Conservation (phyloP, 2,888 invertebrate species). For the Lissonota sp. region DNA sequence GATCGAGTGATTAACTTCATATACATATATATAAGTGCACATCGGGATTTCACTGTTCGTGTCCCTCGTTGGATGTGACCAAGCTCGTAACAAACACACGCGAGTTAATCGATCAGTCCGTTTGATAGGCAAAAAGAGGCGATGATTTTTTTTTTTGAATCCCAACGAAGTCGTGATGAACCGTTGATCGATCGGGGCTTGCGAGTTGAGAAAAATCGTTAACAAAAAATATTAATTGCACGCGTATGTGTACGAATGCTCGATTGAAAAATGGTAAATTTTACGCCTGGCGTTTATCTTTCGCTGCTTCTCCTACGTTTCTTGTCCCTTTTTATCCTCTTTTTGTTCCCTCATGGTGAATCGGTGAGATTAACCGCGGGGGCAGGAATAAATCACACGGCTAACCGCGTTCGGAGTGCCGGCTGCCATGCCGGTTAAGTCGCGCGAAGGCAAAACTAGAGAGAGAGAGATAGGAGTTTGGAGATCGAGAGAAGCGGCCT, state of each 20-base stretch:
- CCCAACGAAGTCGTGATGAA: neutral
- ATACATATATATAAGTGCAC: conserved; percentile 12
- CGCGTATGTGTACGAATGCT: conserved; percentile 14
- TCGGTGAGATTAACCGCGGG: conserved; percentile 66
- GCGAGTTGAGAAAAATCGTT: conserved; percentile 13
- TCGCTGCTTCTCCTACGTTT: conserved; percentile 18
- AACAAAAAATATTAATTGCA: conserved; percentile 22
- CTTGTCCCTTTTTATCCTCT: conserved; percentile 32
- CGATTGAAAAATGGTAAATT: conserved; percentile 51
- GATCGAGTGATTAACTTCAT: conserved; percentile 25
- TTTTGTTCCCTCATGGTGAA: conserved; percentile 56
- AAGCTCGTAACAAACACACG: conserved; percentile 14
- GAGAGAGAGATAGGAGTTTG: conserved; percentile 51
- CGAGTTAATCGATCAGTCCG: conserved; percentile 49
- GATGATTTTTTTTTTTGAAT: conserved; percentile 16
- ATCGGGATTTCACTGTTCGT: conserved; percentile 25
- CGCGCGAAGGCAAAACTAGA: conserved; percentile 43
- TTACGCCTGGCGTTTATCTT: conserved; percentile 52
- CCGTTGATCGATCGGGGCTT: neutral
- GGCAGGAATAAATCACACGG: conserved; percentile 67
- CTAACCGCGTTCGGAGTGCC: conserved; percentile 66
- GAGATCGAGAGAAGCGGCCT: conserved; percentile 57
- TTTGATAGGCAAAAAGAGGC: conserved; percentile 45
- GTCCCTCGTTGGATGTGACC: conserved; percentile 21
- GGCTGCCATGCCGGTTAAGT: conserved; percentile 58